These are phyloP conservation scores for Psettodes erumei DNA, from an alignment of 2,113 vertebrate genomes.

Conservation along the genomic window DNA sequence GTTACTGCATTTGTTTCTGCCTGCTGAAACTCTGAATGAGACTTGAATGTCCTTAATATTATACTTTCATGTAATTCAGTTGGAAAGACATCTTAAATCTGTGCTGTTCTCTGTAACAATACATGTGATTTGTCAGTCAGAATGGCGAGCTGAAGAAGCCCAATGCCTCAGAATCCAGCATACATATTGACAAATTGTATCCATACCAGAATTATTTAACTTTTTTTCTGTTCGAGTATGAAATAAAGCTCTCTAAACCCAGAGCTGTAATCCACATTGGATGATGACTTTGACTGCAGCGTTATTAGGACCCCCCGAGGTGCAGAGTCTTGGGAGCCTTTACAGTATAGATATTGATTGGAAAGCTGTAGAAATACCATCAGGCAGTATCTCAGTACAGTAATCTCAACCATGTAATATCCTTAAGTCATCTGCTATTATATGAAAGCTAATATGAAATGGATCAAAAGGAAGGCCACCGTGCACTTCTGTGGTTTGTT, in stretches of 20 bases:
- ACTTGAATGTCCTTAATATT: neutral
- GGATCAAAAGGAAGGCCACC: neutral
- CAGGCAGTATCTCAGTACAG: constrained; percentile 20
- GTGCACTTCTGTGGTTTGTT: constrained; percentile 19
- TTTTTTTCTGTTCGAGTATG: neutral
- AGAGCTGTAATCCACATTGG: constrained; percentile 10
- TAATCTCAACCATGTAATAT: constrained; percentile 26
- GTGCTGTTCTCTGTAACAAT: neutral
- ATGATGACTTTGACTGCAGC: constrained; percentile 29
- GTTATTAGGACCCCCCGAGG: constrained; percentile 48
- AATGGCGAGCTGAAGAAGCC: neutral
- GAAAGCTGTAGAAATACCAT: constrained; percentile 41
- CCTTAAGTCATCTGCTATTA: constrained; percentile 14
- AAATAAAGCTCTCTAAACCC: constrained; percentile 20
- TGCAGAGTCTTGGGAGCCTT: constrained; percentile 55
- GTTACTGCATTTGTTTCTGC: neutral
- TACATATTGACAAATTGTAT: neutral
- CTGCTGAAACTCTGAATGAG: neutral
- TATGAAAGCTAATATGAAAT: constrained; percentile 39
- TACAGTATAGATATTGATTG: constrained; percentile 69
- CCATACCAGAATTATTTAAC: neutral
- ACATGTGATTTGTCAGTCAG: neutral
- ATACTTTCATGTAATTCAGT: neutral
- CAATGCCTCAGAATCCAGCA: neutral
- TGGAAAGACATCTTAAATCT: neutral